Evolutionary conservation across 2,888 invertebrate species (phyloP), one percentile per base, ranked within the genome.

Genomic region (Stenoptilia bipunctidactyla): DNA sequence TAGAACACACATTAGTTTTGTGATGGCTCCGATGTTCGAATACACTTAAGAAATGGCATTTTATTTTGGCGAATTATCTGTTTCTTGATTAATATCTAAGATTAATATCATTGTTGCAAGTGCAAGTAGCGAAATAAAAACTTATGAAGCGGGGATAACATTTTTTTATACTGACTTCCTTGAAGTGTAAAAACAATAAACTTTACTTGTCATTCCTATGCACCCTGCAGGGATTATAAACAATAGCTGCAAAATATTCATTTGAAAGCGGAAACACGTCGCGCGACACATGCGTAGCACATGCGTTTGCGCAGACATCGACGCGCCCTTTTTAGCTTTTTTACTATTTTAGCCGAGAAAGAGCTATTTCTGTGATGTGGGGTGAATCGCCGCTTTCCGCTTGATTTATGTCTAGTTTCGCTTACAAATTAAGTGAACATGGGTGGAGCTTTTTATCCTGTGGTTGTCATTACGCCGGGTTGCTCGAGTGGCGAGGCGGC

Each of bases 221-320:
- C 42, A 13, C 34, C 30, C 30, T 12, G 13, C 43, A 38, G n/a
- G n/a, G n/a, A n/a, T n/a, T 39, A 47, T 37, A 62, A 58, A 70
- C 69, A 69, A 71, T 65, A 50, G 56, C 53, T 53, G 57, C 63
- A 73, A 76, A 76, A 72, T 71, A 64, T 61, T 56, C 54, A 58
- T 61, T 58, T 56, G 55, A 57, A 62, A 73, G 75, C 80, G 82
- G 82, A 82, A 82, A 75, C 66, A 53, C 49, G n/a, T n/a, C n/a
- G n/a, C 48, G 52, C 71, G 63, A 70, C 80, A 82, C 69, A 74
- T 80, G 82, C 56, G 51, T 60, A 45, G 58, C 80, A 82, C 75
- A 77, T 80, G 82, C 71, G 72, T 68, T 38, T 41, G 62, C 67
- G 65, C 71, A 64, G 54, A 52, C 56, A 56, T 49, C 55, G 34